phyloP scores from a whole-genome alignment of 2,113 vertebrate species.

The Lepisosteus oculatus region DNA sequence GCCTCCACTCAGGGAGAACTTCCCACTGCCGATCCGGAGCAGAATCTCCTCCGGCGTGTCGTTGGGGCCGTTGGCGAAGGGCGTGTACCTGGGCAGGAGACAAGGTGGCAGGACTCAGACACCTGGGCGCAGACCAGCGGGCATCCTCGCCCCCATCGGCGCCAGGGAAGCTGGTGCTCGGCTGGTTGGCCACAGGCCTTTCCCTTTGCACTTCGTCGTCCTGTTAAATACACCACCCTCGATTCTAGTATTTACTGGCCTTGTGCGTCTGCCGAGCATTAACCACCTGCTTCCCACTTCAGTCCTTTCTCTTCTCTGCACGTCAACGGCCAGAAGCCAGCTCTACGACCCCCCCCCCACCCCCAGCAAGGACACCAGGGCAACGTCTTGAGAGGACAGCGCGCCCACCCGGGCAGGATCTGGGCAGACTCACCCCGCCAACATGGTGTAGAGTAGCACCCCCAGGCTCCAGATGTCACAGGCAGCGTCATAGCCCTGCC shows the following conservation, averaged over 20 bases:
- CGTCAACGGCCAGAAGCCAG: background rate
- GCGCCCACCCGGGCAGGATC: too few species aligned
- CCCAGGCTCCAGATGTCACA: constrained; percentile 81
- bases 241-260: too few species aligned
- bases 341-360: background rate
- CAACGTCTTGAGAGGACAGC: too few species aligned
- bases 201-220: too few species aligned
- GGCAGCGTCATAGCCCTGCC: constrained; percentile 77
- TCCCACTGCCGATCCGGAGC: constrained; percentile 88
- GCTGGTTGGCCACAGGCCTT: too few species aligned
- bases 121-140: background rate
- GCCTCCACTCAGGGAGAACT: constrained; percentile 89
- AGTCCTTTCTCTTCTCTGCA: background rate
- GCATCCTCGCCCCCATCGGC: background rate
- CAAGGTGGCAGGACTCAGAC: background rate
- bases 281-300: background rate
- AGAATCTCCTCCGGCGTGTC: constrained; percentile 96
- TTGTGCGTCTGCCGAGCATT: too few species aligned
- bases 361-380: too few species aligned
- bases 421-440: constrained; percentile 55
- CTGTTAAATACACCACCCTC: too few species aligned
- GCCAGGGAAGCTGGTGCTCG: background rate
- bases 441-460: constrained; percentile 76
- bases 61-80: constrained; percentile 92
- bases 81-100: constrained; percentile 75